phyloP scores from a whole-genome alignment of 2,113 vertebrate genomes.

The Melozone crissalis region DNA sequence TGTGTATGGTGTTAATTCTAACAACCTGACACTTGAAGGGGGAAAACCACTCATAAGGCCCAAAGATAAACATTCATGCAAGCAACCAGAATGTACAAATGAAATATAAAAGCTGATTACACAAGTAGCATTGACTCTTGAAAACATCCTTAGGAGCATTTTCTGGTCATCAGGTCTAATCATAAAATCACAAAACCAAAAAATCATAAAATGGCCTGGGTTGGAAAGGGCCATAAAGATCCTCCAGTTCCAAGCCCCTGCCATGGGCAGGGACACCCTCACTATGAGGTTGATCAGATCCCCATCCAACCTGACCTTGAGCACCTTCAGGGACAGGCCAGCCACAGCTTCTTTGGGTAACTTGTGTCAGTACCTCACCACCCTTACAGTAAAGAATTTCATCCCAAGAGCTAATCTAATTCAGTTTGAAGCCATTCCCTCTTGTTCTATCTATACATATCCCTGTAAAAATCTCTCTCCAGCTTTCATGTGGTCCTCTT shows the following conservation, averaged over 20 bases:
- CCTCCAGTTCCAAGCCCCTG: background rate
- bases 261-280: too few species aligned
- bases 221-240: background rate
- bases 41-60: background rate
- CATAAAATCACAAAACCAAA: background rate
- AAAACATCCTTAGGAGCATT: background rate
- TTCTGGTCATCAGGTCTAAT: background rate
- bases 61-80: background rate
- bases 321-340: background rate
- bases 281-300: background rate
- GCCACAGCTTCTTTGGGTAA: background rate
- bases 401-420: background rate
- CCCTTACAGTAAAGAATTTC: background rate
- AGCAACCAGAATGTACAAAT: background rate
- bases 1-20: background rate
- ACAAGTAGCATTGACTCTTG: background rate
- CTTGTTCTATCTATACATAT: background rate
- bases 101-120: background rate
- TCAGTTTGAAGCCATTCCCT: background rate
- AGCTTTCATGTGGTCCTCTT: background rate
- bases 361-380: background rate
- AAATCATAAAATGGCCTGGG: background rate
- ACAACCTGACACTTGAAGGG: background rate
- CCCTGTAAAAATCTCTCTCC: background rate
- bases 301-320: background rate